Evolutionary conservation across 2,888 invertebrate genomes (phyloP).

Genomic region (Perizoma flavofasciatum): DNA sequence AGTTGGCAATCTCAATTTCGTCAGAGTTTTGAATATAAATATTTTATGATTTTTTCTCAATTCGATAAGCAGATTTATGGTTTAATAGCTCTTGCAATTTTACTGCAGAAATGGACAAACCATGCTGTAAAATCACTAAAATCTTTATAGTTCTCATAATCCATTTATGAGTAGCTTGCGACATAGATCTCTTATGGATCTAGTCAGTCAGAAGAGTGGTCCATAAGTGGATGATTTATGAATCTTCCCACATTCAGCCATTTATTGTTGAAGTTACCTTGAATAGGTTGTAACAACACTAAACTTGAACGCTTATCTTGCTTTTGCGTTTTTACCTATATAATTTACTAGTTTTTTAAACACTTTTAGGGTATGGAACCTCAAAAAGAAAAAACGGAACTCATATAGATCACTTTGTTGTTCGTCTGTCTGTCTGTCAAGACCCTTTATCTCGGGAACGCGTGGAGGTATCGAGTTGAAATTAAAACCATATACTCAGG

Average conservation of each 20-base stretch:
- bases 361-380: too few relatives aligned
- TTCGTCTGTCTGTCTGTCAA: too few relatives aligned
- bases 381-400: too few relatives aligned
- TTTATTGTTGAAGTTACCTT: slow-evolving; percentile 14
- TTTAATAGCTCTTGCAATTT: slow-evolving; percentile 7
- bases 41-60: neutral
- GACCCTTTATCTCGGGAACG: too few relatives aligned
- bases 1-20: too few relatives aligned
- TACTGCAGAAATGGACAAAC: slow-evolving; percentile 7
- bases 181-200: slow-evolving; percentile 9
- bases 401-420: too few relatives aligned
- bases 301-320: too few relatives aligned
- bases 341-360: too few relatives aligned
- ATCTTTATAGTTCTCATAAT: slow-evolving; percentile 6
- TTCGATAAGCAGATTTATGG: slow-evolving; percentile 3
- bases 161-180: slow-evolving; percentile 12
- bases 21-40: neutral
- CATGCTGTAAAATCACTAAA: slow-evolving; percentile 10
- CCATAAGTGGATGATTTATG: slow-evolving; percentile 19
- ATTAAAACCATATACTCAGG: too few relatives aligned
- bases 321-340: too few relatives aligned
- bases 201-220: too few relatives aligned
- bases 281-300: neutral
- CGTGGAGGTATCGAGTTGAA: too few relatives aligned
- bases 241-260: slow-evolving; percentile 15